These are phyloP conservation scores for Lepidurus couesii DNA, from an alignment of 1,140 invertebrate genomes.

Conservation along the genomic window DNA sequence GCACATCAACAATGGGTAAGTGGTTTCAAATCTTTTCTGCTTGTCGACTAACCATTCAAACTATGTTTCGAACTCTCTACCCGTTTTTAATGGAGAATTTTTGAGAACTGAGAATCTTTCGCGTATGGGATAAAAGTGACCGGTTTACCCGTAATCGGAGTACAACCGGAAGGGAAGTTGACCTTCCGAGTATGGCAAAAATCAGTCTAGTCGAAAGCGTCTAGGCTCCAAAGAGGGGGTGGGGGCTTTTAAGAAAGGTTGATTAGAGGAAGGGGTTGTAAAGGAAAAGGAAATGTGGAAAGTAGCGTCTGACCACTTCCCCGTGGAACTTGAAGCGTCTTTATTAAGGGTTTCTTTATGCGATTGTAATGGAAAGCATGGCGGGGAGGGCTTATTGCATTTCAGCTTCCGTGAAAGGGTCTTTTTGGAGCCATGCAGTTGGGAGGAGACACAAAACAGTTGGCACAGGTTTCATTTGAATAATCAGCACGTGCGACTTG, in stretches of 20 bases:
- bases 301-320: constrained; percentile 4
- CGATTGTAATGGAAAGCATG: not conserved
- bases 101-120: not conserved
- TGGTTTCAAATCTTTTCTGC: not conserved
- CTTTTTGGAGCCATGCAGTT: not conserved
- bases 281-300: not conserved
- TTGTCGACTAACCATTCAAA: too few species aligned
- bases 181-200: not conserved
- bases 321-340: not conserved
- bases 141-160: not conserved
- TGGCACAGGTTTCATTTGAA: not conserved
- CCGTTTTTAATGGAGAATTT: not conserved
- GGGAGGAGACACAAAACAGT: not conserved
- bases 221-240: not conserved
- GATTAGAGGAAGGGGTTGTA: constrained; percentile 6
- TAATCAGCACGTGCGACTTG: not conserved
- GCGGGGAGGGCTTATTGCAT: too few species aligned
- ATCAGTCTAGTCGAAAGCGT: too few species aligned
- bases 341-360: constrained; percentile 22
- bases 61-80: too few species aligned
- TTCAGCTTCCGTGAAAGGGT: not conserved
- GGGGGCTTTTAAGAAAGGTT: not conserved
- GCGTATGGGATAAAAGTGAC: not conserved
- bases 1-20: constrained; percentile 16
- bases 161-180: not conserved